These are phyloP conservation scores for Oriolus oriolus DNA, from an alignment of 2,113 vertebrate species.

Conservation along the genomic window DNA sequence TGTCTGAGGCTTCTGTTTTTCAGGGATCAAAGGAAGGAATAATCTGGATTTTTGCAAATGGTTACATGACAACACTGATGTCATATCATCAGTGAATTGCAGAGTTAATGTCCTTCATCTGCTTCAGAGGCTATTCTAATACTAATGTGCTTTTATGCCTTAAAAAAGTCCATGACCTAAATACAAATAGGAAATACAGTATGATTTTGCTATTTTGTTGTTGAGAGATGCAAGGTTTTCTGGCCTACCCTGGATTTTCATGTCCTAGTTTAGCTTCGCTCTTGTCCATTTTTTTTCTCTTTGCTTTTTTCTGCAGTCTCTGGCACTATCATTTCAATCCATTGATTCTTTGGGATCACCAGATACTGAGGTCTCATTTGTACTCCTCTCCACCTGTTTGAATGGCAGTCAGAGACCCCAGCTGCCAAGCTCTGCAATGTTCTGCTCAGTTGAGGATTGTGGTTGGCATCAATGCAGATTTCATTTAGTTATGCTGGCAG, in stretches of 20 bases:
- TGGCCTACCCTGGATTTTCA: not conserved
- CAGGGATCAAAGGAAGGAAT: conserved; percentile 20
- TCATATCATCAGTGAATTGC: not conserved
- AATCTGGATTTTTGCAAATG: conserved; percentile 30
- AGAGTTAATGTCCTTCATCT: conserved; percentile 11
- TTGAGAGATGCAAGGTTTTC: not conserved
- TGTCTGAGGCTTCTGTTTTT: not conserved
- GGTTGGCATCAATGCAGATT: conserved; percentile 19
- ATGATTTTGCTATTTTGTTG: not conserved
- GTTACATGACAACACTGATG: not conserved
- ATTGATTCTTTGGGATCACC: conserved; percentile 37
- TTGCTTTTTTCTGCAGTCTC: not conserved
- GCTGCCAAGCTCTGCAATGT: conserved; percentile 52
- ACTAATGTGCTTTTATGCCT: conserved; percentile 1
- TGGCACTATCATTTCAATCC: not conserved
- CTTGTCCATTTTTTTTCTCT: not conserved
- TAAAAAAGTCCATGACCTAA: conserved; percentile 18
- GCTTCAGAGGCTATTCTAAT: conserved; percentile 10
- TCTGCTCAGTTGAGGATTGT: conserved; percentile 1
- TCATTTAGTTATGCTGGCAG: conserved; percentile 45
- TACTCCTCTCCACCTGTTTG: conserved; percentile 60
- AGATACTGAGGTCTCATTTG: conserved; percentile 26
- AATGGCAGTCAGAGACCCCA: conserved; percentile 40
- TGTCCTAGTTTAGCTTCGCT: not conserved
- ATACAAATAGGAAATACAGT: not conserved